A percentile compares a stretch with the other conserved stretches of the same genome.
Conservation (phyloP, 2,797 vertebrate species). For the Scyliorhinus canicula region DNA sequence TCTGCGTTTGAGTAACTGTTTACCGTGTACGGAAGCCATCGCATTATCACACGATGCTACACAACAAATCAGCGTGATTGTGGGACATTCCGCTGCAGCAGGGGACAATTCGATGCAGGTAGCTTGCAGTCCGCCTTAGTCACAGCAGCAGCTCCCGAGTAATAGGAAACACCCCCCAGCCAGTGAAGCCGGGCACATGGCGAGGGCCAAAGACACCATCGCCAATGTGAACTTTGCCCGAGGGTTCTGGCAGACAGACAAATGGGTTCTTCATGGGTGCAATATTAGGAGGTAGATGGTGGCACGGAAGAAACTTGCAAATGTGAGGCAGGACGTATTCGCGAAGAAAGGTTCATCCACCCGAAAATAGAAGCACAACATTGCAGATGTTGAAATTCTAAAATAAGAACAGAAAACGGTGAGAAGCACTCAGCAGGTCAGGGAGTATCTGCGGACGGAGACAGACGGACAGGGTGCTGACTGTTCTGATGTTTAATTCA, state of each 20-base stretch:
- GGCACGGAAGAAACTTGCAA: neutral
- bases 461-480: neutral
- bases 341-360: neutral
- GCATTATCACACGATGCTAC: neutral
- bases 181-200: neutral
- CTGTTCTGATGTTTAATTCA: neutral
- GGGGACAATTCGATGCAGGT: neutral
- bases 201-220: neutral
- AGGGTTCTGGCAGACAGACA: neutral
- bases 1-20: neutral
- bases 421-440: neutral
- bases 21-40: neutral
- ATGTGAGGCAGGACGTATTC: neutral
- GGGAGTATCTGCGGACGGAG: neutral
- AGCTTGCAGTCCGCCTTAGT: too few relatives aligned
- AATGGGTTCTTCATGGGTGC: neutral
- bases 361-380: neutral
- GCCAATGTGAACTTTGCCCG: neutral
- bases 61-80: neutral
- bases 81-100: neutral
- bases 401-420: neutral
- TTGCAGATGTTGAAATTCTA: neutral
- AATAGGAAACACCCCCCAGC: neutral
- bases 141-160: too few relatives aligned
- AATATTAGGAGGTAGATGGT: neutral